These are phyloP conservation scores for Chelonoidis abingdonii DNA, from an alignment of 2,113 vertebrate genomes.

Conservation along the genomic window DNA sequence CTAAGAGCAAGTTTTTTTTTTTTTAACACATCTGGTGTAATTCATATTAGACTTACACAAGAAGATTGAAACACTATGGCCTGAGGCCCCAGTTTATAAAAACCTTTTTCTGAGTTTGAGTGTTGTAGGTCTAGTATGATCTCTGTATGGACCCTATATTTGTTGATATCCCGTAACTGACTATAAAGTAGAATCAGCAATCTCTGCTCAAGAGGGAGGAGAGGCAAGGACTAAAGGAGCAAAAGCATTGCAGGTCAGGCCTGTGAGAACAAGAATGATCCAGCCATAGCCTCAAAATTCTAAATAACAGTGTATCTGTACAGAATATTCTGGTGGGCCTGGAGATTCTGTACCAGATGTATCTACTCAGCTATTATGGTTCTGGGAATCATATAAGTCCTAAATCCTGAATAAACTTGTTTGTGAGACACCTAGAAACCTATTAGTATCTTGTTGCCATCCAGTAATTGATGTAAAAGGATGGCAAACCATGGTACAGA, in stretches of 20 bases:
- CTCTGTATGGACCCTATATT: background rate
- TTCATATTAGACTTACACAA: background rate
- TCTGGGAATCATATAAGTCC: background rate
- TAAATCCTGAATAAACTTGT: background rate
- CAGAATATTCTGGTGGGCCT: background rate
- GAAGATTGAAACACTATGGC: background rate
- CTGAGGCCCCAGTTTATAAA: background rate
- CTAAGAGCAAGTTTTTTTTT: background rate
- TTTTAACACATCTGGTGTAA: background rate
- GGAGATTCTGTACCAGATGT: background rate
- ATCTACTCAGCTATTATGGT: background rate
- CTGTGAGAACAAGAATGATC: background rate
- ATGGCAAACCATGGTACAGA: fast-evolving
- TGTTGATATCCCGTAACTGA: background rate
- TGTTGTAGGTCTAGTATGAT: background rate
- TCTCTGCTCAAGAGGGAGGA: background rate
- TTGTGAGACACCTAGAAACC: background rate
- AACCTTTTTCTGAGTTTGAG: background rate
- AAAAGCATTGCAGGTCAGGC: background rate
- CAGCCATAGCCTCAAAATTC: background rate
- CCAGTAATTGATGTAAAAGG: background rate
- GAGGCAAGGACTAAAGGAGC: background rate
- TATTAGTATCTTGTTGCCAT: background rate
- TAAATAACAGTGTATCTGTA: background rate
- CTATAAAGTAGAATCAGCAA: background rate